These are phyloP conservation scores for Mola mola DNA, from an alignment of 2,113 vertebrate species.

Conservation along the genomic window DNA sequence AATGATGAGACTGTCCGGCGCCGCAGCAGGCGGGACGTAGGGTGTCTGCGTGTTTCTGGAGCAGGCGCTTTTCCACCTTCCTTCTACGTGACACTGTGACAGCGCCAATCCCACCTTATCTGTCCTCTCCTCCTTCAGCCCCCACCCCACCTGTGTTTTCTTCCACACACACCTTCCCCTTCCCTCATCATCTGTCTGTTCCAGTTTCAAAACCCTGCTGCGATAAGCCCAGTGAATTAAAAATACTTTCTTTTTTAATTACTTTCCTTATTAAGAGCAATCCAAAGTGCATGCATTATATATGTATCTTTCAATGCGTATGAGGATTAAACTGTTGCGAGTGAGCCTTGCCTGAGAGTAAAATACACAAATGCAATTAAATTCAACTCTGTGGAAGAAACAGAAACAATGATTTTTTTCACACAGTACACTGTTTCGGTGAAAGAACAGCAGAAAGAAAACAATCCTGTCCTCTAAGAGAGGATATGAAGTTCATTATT, in stretches of 20 bases:
- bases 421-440: constrained; percentile 35
- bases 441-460: constrained; percentile 1
- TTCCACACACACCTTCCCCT: constrained; percentile 39
- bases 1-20: constrained; percentile 37
- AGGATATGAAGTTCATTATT: constrained; percentile 57
- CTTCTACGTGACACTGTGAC: constrained; percentile 56
- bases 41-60: constrained; percentile 36
- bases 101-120: constrained; percentile 63
- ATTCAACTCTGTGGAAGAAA: constrained; percentile 52
- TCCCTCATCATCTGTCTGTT: constrained; percentile 45
- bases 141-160: neutral
- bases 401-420: constrained; percentile 14
- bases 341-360: constrained; percentile 59
- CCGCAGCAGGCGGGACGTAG: constrained; percentile 11
- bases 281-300: constrained; percentile 68
- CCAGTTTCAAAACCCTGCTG: constrained; percentile 41
- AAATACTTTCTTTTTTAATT: constrained; percentile 73
- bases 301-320: constrained; percentile 60
- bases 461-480: constrained; percentile 10
- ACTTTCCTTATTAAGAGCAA: constrained; percentile 69
- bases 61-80: constrained; percentile 54
- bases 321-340: constrained; percentile 56
- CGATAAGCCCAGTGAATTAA: constrained; percentile 64
- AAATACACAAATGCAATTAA: constrained; percentile 73
- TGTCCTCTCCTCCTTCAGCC: constrained; percentile 26